Base-by-base conservation (phyloP, 2,797 vertebrate genomes). In the Rhinella marina region DNA sequence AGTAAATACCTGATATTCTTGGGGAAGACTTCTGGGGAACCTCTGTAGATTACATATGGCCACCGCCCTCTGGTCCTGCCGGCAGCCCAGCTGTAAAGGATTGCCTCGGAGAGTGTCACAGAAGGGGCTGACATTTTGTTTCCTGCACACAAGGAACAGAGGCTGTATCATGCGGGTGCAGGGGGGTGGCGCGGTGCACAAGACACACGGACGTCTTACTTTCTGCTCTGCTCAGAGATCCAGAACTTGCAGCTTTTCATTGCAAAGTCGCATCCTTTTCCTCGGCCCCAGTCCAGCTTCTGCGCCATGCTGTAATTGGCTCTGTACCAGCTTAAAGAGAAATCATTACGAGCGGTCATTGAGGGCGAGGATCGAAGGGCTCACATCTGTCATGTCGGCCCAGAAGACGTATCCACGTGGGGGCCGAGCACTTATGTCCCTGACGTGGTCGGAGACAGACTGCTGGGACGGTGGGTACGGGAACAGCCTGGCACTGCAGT, bases 191-290 rank as follows among this genome's bases (percentile, higher is more conserved):
- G 0, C 23, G 23, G 3, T 14, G 70, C n/a, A 79, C 17, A 73
- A 48, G 29, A 70, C 70, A 32, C n/a, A 12, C 32, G 21, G 1
- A 23, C 2, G 9, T 12, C 94, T 95, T 93, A 98, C 98, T 93
- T 96, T 89, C 94, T 95, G 19, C 90, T 95, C 91, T 97, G 97
- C 61, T 92, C 92, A 86, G 98, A 96, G 83, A 99, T 98, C 98
- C 98, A 99, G 93, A 97, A 98, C 92, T 98, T 99, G 93, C 98
- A 99, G 93, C 98, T 99, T 94, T 97, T 98, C 95, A 96, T 96
- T 85, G 96, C 98, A 70, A 99, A 99, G 92, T 99, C 97, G 87
- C 98, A 99, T 90, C 98, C 98, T 92, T 98, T 96, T 86, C 95
- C 96, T 11, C 94, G 95, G 48, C 98, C 98, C 98, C 98, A 99